Base-by-base conservation (phyloP, 2,888 invertebrate genomes). In the Embidobia sp. region DNA sequence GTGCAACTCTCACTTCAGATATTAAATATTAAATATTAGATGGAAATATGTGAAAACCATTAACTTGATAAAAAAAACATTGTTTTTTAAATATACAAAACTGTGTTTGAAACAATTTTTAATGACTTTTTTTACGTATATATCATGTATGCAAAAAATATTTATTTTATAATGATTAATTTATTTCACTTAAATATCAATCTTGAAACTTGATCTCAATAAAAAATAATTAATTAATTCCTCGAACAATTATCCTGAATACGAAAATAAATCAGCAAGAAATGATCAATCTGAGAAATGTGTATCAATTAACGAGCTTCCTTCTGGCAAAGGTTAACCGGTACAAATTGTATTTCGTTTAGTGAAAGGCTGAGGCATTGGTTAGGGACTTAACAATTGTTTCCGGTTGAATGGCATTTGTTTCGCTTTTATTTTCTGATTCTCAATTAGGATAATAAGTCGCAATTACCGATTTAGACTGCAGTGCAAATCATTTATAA, bases 401-500 rank as follows among this genome's bases (percentile, higher is more conserved):
- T 86, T 87, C 87, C 87, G 84, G 86, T 73, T 48, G 73, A 70
- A 61, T 64, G 53, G 53, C 55, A 40, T 29, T 27, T 3, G 55
- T 35, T 26, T 64, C 46, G 33, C 69, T 77, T 49, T 79, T 69
- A 66, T 72, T 76, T 77, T 55, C 78, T 63, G 48, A 74, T 48
- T 44, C 73, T 49, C 73, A 81, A 83, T 80, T 61, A 80, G 75
- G n/a, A 78, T 80, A 80, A 82, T 79, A 64, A 44, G 42, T 72
- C 22, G 49, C 66, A 61, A 69, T 79, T 72, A 53, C 76, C 49
- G 53, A 77, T 51, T 48, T 69, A 35, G 40, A 31, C 27, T 40
- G 4, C 19, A 37, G 3, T 49, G 26, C 40, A 59, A 66, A 84
- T 93, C 93, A 77, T 94, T 87, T 57, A 16, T 16, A 8, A 18